Base-by-base conservation (phyloP, 2,888 invertebrate species). In the Scaptomyza polygonia region DNA sequence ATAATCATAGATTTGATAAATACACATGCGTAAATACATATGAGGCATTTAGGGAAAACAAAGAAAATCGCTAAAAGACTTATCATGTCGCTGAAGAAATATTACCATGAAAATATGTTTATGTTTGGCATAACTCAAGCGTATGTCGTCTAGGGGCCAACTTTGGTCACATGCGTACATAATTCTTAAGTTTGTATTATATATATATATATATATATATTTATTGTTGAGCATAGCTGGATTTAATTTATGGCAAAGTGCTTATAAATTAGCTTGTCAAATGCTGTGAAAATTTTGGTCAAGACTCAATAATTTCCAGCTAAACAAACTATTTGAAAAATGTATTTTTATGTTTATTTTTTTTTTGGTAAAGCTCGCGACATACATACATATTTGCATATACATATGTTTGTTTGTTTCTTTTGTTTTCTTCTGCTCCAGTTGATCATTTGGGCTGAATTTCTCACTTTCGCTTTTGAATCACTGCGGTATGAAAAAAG, bases 61-160 rank as follows among this genome's bases (percentile, higher is more conserved):
- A 21, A 21, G 27, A 47, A 44, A 48, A 29, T 16, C 21, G 12
- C 16, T 18, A 16, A 57, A 57, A 74, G 67, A 74, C 77, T 77
- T 72, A 74, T 74, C 61, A 62, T 72, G 47, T 66, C 51, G 56
- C 53, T 42, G 39, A 49, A 49, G 47, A 61, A 72, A 67, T 65
- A 77, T 77, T 73, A 67, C 58, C 67, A 67, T 72, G 73, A 74
- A 53, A 67, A 62, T 62, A 55, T 72, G 61, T 77, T 77, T 77
- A 67, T 77, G 73, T 45, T 62, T 58, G 67, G 47, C 73, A 72
- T 74, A 74, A 74, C 77, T 74, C 73, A 74, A 58, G 14, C 30
- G 42, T 67, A 56, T 59, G 58, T 67, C 54, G 56, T 51, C 49
- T 44, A 16, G 58, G 73, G 67, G 62, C 55, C 62, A 74, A 67